These are phyloP conservation scores for Lathamus discolor DNA, from an alignment of 2,113 vertebrate genomes.

Conservation along the genomic window DNA sequence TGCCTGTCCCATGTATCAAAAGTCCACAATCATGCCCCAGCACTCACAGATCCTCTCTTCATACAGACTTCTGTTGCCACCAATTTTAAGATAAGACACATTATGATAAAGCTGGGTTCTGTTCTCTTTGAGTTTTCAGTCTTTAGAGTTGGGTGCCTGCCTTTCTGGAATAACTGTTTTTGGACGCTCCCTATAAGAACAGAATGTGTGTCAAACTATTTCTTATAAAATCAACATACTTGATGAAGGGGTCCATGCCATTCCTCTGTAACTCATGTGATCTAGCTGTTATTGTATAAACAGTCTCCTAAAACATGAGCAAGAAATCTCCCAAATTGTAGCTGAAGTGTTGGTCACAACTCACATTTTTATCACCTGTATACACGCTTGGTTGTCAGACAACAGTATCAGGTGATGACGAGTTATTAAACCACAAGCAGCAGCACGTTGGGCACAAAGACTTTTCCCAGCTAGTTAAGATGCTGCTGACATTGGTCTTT, in stretches of 20 bases:
- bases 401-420: neutral
- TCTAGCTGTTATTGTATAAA: neutral
- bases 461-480: neutral
- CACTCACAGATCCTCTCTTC: neutral
- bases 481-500: constrained; percentile 25
- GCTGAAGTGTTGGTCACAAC: neutral
- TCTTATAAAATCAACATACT: neutral
- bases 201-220: neutral
- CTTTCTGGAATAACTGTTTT: neutral
- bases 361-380: neutral
- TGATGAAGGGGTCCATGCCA: neutral
- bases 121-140: neutral
- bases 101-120: neutral
- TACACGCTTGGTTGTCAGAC: neutral
- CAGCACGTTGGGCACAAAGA: constrained; percentile 21
- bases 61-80: neutral
- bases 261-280: neutral
- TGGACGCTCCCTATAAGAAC: neutral
- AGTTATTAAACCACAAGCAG: constrained; percentile 26
- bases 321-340: neutral
- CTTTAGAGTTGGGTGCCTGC: neutral
- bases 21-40: neutral
- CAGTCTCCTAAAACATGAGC: neutral
- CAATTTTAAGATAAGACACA: neutral
- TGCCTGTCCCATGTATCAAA: neutral